Evolutionary conservation across 2,113 vertebrate species (phyloP).

Genomic region (Notothenia rossii): DNA sequence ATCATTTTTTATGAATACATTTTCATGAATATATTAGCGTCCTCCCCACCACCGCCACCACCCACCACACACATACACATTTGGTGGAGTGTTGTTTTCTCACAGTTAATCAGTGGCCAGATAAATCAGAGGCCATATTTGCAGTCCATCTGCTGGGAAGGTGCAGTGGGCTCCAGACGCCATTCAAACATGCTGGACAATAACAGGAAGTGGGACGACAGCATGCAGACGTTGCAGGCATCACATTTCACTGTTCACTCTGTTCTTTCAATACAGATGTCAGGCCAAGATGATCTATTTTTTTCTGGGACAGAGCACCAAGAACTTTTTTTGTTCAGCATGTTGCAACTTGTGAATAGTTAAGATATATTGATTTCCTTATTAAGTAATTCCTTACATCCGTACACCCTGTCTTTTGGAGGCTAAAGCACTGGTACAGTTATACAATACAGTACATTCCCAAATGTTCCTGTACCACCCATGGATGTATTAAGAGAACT

Average conservation of each 20-base stretch:
- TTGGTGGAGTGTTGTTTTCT: conserved; percentile 85
- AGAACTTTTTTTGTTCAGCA: conserved; percentile 4
- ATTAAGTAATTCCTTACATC: not conserved
- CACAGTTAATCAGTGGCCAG: conserved; percentile 84
- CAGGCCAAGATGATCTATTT: conserved; percentile 15
- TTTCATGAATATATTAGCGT: conserved; percentile 86
- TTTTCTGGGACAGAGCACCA: not conserved
- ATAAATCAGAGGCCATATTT: conserved; percentile 85
- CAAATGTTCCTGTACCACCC: not conserved
- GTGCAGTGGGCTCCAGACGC: conserved; percentile 76
- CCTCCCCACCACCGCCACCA: conserved; percentile 58
- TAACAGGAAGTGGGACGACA: conserved; percentile 69
- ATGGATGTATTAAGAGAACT: too few relatives aligned
- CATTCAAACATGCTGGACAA: conserved; percentile 74
- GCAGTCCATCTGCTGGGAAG: conserved; percentile 85
- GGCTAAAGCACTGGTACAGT: not conserved
- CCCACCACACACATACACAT: conserved; percentile 69
- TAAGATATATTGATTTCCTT: not conserved
- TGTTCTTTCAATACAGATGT: conserved; percentile 62
- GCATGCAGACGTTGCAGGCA: conserved; percentile 46
- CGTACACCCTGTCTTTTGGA: not conserved
- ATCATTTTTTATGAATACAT: conserved; percentile 83
- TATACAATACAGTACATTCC: not conserved
- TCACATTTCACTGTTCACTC: conserved; percentile 54
- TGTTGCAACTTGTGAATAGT: not conserved